phyloP scores from a whole-genome alignment of 2,113 vertebrate genomes.

The Trematocara stigmaticum region DNA sequence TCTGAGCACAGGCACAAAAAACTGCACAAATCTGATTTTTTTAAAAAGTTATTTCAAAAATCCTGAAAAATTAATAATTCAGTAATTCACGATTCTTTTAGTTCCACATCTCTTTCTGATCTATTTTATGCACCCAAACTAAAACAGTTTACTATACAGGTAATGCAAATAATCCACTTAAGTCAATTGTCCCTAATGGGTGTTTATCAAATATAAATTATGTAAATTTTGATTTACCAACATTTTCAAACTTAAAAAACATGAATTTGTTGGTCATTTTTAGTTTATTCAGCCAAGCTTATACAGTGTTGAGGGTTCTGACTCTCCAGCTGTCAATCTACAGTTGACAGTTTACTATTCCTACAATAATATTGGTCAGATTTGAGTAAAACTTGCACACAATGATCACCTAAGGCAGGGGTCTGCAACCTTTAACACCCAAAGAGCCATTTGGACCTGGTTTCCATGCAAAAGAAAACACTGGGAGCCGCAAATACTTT shows the following conservation, averaged over 20 bases:
- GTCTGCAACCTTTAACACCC: no score
- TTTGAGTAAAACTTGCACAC: background rate
- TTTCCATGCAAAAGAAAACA: no score
- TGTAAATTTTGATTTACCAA: background rate
- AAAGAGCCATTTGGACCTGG: no score
- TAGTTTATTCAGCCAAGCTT: background rate
- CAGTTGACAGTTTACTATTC: background rate
- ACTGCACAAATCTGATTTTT: background rate
- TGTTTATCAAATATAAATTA: background rate
- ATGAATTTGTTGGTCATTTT: background rate
- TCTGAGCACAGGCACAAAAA: background rate
- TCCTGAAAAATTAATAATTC: accelerated
- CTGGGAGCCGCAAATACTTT: no score
- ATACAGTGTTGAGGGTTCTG: background rate
- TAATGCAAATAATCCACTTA: background rate
- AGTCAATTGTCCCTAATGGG: background rate
- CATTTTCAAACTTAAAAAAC: background rate
- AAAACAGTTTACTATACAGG: background rate
- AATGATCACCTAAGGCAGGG: background rate
- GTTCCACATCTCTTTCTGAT: background rate
- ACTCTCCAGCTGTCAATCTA: background rate
- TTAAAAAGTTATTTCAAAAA: background rate
- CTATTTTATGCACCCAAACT: background rate
- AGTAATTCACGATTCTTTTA: background rate
- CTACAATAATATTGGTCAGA: background rate